Percentiles rank a stretch among this genome's conserved stretches.
phyloP scores from a whole-genome alignment of 2,888 invertebrate species.

The Pandemis cinnamomeana region DNA sequence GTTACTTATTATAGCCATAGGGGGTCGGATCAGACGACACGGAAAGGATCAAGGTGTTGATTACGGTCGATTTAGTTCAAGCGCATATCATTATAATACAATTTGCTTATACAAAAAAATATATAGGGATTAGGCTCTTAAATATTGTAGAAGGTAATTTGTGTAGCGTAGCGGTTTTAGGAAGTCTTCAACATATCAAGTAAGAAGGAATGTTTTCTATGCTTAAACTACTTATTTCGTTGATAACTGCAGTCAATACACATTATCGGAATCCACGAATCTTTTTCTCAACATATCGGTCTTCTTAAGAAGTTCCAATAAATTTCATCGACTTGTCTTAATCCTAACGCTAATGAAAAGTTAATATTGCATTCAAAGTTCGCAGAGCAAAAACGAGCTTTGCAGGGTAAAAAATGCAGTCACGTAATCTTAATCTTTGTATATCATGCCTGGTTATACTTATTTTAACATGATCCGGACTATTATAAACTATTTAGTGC shows the following conservation, averaged over 20 bases:
- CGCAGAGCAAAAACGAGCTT: neutral
- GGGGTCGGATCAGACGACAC: constrained; percentile 48
- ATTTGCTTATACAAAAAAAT: no score
- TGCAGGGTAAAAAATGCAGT: constrained; percentile 12
- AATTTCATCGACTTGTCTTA: no score
- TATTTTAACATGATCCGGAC: constrained; percentile 2
- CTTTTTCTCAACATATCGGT: no score
- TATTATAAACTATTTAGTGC: constrained; percentile 34
- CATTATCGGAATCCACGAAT: no score
- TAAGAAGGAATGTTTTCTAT: no score
- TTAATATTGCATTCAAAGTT: neutral
- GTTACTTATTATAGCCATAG: constrained; percentile 58
- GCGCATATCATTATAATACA: neutral
- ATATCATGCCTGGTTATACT: neutral
- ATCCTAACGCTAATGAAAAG: neutral
- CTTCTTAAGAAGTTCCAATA: no score
- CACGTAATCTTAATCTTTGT: constrained; percentile 17
- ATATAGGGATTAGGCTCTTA: neutral
- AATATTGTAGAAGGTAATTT: no score
- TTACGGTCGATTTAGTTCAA: neutral
- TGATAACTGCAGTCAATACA: no score
- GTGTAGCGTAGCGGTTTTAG: no score
- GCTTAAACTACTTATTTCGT: no score
- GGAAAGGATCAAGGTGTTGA: constrained; percentile 6
- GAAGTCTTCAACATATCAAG: no score